Base-by-base conservation (phyloP, 2,888 invertebrate species). In the Kuschelorhynchus macadamiae region DNA sequence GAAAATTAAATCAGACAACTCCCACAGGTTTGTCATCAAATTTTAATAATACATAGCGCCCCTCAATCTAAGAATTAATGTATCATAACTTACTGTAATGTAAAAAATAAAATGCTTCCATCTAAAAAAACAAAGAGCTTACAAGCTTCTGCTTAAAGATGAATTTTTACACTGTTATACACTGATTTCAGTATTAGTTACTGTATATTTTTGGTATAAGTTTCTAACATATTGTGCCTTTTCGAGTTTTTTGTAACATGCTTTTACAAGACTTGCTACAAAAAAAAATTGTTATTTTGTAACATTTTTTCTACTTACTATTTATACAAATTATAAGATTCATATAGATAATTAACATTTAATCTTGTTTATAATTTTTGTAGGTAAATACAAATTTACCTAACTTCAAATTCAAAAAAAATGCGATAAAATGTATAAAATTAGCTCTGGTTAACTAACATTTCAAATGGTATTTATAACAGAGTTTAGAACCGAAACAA, bases 181-280 rank as follows among this genome's bases (percentile, higher is more conserved):
- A 30, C 30, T 30, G 9, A 30, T 30, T 30, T 30, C 30, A 30
- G 30, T 30, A 30, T 9, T 4, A 30, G 30, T 30, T 9, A n/a
- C n/a, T 25, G 25, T 25, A 25, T 25, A 25, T 7, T 25, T 5
- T 3, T 25, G 25, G 3, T 5, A 5, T 36, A 7, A 20, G 11
- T 42, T 46, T 60, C 50, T 60, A 42, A 60, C 41, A 32, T 20
- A 30, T 50, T 50, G 60, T 60, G 60, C 60, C 60, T 60, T 60
- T 60, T 18, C 32, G 12, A 46, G 42, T 32, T 57, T 41, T 60
- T 60, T 60, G 50, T 49, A 20, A 18, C 36, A 60, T 42, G 42
- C 50, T 50, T 60, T 55, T 55, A 20, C 12, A 36, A 52, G 30
- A 49, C 52, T 52, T 21, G 20, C 36, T 52, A 36, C 18, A 14